Conservation (phyloP, 2,113 vertebrate species). For the Gadus chalcogrammus region DNA sequence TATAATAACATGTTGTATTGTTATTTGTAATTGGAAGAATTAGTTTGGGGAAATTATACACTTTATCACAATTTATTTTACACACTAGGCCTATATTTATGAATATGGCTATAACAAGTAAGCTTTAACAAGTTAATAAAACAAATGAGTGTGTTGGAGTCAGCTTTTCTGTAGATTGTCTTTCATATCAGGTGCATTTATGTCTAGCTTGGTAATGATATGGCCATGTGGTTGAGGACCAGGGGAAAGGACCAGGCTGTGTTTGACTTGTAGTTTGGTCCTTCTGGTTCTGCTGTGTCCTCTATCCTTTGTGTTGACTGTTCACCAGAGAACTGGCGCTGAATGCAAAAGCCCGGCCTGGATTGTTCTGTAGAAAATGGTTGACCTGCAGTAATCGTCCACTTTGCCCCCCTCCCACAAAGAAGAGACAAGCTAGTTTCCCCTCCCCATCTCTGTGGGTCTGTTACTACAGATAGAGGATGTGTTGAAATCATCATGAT, state of each 20-base stretch:
- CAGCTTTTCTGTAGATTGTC: background rate
- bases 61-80: too few relatives aligned
- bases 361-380: constrained; percentile 39
- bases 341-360: constrained; percentile 19
- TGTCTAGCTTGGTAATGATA: background rate
- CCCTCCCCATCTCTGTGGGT: background rate
- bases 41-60: too few relatives aligned
- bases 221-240: constrained; percentile 9
- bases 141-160: background rate
- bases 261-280: background rate
- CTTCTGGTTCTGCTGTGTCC: constrained; percentile 8
- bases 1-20: too few relatives aligned
- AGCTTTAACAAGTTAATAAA: background rate
- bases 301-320: background rate
- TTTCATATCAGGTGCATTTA: background rate
- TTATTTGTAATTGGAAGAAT: too few relatives aligned
- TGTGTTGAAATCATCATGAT: background rate
- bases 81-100: too few relatives aligned
- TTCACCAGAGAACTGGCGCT: constrained; percentile 18
- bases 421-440: background rate
- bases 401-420: background rate
- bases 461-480: background rate
- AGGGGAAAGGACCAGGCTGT: constrained; percentile 3
- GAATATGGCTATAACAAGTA: background rate
- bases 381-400: background rate